A percentile compares a stretch with the other conserved stretches of the same genome.
Conservation (phyloP, 64 coral and sea anemone genomes). For the Montipora foliosa region DNA sequence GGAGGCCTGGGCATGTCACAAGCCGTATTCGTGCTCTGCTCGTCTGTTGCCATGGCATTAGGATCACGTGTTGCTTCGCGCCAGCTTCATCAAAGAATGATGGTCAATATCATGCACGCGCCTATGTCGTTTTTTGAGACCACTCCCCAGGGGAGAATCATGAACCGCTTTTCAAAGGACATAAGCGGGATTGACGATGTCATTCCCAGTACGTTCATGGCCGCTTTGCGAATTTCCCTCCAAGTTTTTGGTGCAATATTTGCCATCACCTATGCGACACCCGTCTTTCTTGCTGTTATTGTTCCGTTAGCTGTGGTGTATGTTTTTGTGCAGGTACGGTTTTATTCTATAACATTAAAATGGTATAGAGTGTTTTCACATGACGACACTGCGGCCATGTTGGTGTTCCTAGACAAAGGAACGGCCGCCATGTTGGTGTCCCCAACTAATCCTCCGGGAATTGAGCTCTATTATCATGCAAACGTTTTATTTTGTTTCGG, state of each 20-base stretch:
- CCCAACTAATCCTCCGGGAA: too few relatives aligned
- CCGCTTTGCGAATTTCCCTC: slow-evolving; percentile 55
- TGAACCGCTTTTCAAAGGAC: slow-evolving; percentile 95
- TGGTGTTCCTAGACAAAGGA: too few relatives aligned
- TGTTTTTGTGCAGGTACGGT: slow-evolving; percentile 78
- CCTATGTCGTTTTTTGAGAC: slow-evolving; percentile 93
- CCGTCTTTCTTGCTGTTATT: slow-evolving; percentile 76
- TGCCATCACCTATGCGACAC: slow-evolving; percentile 84
- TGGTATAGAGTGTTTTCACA: too few relatives aligned
- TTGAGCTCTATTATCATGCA: too few relatives aligned
- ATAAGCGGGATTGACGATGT: slow-evolving; percentile 88
- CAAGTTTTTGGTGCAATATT: slow-evolving; percentile 64
- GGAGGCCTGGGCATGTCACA: slow-evolving; percentile 75
- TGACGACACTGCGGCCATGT: too few relatives aligned
- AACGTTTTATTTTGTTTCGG: too few relatives aligned
- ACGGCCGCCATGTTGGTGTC: too few relatives aligned
- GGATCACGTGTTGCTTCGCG: slow-evolving; percentile 61
- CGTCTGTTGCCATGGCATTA: slow-evolving; percentile 22
- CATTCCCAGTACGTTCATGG: slow-evolving; percentile 38
- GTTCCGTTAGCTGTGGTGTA: slow-evolving; percentile 74
- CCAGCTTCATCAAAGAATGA: slow-evolving; percentile 64
- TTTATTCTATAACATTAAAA: not conserved
- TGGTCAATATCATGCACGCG: slow-evolving; percentile 79
- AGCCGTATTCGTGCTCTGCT: slow-evolving; percentile 44
- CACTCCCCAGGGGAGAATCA: slow-evolving; percentile 89